phyloP scores from a whole-genome alignment of 2,113 vertebrate genomes.

The Coturnix japonica region DNA sequence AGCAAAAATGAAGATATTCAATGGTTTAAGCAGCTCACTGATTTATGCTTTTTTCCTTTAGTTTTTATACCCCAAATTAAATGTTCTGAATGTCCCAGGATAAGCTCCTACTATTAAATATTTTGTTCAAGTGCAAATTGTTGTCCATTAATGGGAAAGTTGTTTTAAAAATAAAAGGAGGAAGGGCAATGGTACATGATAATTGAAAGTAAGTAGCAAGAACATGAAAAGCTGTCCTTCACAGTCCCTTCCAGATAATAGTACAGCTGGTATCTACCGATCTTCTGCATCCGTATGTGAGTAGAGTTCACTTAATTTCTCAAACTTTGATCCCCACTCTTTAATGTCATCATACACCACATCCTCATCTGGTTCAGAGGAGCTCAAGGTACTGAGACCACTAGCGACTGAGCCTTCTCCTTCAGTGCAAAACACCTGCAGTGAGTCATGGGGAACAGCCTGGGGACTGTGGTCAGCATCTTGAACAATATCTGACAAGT shows the following conservation, averaged over 20 bases:
- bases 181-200: fast-evolving
- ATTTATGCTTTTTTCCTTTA: background rate
- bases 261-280: conserved; percentile 31
- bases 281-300: conserved; percentile 70
- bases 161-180: background rate
- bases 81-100: background rate
- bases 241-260: background rate
- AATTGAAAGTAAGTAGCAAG: background rate
- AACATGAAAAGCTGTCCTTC: background rate
- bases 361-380: conserved; percentile 73
- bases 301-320: conserved; percentile 82
- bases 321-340: conserved; percentile 87
- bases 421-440: conserved; percentile 85
- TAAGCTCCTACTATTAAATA: background rate
- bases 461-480: conserved; percentile 77
- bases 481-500: conserved; percentile 80
- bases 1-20: background rate
- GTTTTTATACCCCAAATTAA: background rate
- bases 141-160: background rate
- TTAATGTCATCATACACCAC: conserved; percentile 73
- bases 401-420: conserved; percentile 81
- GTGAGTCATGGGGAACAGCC: conserved; percentile 78
- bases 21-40: background rate
- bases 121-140: background rate
- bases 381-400: conserved; percentile 85